Percentiles rank a stretch among this genome's conserved stretches.
These are phyloP conservation scores for Heliocidaris erythrogramma DNA, from an alignment of 35 echinoderm and acorn worm genomes.

Conservation along the genomic window DNA sequence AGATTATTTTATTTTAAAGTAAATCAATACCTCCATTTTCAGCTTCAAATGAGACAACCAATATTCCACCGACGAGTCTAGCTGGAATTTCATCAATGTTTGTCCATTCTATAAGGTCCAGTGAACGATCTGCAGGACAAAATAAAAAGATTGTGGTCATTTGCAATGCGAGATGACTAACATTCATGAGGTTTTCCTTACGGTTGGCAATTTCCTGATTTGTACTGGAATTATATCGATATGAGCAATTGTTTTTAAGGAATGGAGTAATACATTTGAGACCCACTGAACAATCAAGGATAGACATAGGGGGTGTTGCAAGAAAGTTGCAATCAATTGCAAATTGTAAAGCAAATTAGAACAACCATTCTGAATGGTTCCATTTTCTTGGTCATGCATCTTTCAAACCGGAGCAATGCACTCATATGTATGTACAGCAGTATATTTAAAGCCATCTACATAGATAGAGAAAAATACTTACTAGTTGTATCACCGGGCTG, in stretches of 20 bases:
- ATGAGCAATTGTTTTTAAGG: too few species aligned
- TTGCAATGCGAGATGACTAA: too few species aligned
- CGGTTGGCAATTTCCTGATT: too few species aligned
- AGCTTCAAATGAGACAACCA: background rate
- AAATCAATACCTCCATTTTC: background rate
- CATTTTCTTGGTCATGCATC: too few species aligned
- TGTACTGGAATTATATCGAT: too few species aligned
- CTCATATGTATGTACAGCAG: background rate
- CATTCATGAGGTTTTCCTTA: too few species aligned
- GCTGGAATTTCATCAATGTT: background rate
- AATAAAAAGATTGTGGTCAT: background rate
- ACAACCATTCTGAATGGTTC: too few species aligned
- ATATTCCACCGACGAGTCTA: background rate
- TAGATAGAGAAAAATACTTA: background rate
- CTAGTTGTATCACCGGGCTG: conserved; percentile 1
- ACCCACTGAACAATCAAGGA: background rate
- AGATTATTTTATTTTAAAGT: too few species aligned
- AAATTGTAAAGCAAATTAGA: too few species aligned
- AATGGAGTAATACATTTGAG: background rate
- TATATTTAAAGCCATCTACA: background rate
- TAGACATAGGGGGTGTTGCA: too few species aligned
- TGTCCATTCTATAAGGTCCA: background rate
- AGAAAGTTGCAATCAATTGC: too few species aligned
- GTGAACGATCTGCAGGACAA: background rate
- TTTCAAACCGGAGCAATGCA: too few species aligned